Conservation (phyloP, 2,888 invertebrate species). For the Microplitis manilae region DNA sequence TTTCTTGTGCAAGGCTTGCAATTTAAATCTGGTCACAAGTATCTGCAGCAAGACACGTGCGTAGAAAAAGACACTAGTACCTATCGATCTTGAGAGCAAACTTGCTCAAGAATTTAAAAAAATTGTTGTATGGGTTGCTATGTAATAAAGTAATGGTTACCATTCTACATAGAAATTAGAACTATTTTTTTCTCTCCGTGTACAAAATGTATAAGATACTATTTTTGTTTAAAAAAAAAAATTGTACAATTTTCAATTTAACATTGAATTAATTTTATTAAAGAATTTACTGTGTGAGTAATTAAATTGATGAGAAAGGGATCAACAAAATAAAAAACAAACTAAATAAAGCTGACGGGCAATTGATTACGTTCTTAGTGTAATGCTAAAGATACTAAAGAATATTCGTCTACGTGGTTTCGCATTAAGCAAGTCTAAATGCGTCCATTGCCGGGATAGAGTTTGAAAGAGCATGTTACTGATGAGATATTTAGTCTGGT, state of each 20-base stretch:
- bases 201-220: neutral
- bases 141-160: too few relatives aligned
- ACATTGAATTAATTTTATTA: neutral
- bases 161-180: too few relatives aligned
- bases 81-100: too few relatives aligned
- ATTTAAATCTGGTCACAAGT: too few relatives aligned
- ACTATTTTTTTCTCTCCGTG: neutral
- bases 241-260: neutral
- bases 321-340: slow-evolving; percentile 47
- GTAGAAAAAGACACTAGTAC: too few relatives aligned
- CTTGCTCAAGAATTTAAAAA: too few relatives aligned
- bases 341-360: slow-evolving; percentile 38
- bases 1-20: too few relatives aligned
- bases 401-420: slow-evolving; percentile 35
- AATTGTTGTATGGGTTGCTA: too few relatives aligned
- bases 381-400: slow-evolving; percentile 48
- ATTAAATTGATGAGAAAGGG: slow-evolving; percentile 4
- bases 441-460: slow-evolving; percentile 42
- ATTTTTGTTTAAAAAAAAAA: neutral
- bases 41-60: too few relatives aligned
- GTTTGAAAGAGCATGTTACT: slow-evolving; percentile 6
- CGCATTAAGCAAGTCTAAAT: slow-evolving; percentile 49
- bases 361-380: slow-evolving; percentile 13
- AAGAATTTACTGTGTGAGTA: neutral
- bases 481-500: slow-evolving; percentile 21